phyloP scores from a whole-genome alignment of 2,888 invertebrate species.

The Syrista parreyssii region DNA sequence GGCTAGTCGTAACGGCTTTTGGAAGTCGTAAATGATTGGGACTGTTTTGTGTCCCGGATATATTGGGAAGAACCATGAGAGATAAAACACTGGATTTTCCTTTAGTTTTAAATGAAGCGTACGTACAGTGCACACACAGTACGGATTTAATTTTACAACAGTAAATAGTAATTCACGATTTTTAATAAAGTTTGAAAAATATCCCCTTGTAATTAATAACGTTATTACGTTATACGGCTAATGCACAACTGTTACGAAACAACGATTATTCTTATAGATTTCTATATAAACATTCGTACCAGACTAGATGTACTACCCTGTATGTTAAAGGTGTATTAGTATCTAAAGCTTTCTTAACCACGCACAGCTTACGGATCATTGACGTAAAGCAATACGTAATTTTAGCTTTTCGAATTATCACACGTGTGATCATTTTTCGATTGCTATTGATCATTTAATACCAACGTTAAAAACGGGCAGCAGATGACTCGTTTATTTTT shows the following conservation, averaged over 20 bases:
- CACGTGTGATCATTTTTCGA: not conserved
- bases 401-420: not conserved
- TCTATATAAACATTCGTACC: too few relatives aligned
- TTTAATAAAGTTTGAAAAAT: too few relatives aligned
- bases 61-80: not conserved
- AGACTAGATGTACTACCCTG: too few relatives aligned
- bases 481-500: conserved; percentile 2
- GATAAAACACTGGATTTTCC: not conserved
- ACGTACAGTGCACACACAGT: not conserved
- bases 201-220: too few relatives aligned
- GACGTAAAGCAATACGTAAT: not conserved
- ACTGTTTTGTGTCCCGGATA: not conserved
- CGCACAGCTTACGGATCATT: too few relatives aligned
- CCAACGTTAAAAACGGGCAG: not conserved
- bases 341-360: too few relatives aligned
- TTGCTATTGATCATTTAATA: not conserved
- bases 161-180: not conserved
- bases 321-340: too few relatives aligned
- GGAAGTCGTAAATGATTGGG: not conserved
- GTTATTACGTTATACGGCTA: too few relatives aligned
- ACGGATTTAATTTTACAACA: not conserved
- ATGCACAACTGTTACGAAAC: too few relatives aligned
- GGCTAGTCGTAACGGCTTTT: not conserved
- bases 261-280: too few relatives aligned
- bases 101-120: not conserved